Conservation (phyloP, 2,797 vertebrate species). For the Melanotaenia boesemani region DNA sequence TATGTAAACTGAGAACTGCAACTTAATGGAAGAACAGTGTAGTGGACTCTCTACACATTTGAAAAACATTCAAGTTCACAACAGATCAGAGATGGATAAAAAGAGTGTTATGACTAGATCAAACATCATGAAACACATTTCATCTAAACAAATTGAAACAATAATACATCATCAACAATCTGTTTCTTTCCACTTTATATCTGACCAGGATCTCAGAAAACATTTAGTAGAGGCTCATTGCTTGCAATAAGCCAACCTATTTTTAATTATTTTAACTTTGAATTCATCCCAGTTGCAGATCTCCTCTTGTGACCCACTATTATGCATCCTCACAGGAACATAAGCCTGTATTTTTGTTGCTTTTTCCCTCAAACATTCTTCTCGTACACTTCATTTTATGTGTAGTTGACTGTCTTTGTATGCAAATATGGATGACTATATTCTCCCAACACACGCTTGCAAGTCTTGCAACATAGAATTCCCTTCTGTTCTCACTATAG, state of each 20-base stretch:
- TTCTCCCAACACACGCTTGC: conserved; percentile 1
- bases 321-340: conserved; percentile 19
- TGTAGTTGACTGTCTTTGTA: conserved; percentile 12
- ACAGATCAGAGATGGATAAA: conserved; percentile 30
- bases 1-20: conserved; percentile 45
- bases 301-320: conserved; percentile 10
- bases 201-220: not conserved
- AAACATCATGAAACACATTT: conserved; percentile 40
- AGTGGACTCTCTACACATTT: conserved; percentile 48
- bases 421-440: conserved; percentile 25
- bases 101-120: conserved; percentile 37
- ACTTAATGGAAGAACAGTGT: conserved; percentile 72
- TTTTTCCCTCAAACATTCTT: conserved; percentile 19
- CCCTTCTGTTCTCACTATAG: not conserved
- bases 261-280: conserved; percentile 36
- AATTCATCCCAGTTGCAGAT: conserved; percentile 29
- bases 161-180: conserved; percentile 42
- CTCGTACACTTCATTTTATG: conserved; percentile 6
- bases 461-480: conserved; percentile 25
- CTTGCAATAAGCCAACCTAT: conserved; percentile 14
- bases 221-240: not conserved
- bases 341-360: conserved; percentile 1
- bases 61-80: conserved; percentile 60
- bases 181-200: not conserved
- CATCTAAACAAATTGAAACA: conserved; percentile 46